Percentiles rank a stretch among this genome's conserved stretches.
Evolutionary conservation across 2,797 vertebrate genomes (phyloP).

Genomic region (Hippoglossus hippoglossus): DNA sequence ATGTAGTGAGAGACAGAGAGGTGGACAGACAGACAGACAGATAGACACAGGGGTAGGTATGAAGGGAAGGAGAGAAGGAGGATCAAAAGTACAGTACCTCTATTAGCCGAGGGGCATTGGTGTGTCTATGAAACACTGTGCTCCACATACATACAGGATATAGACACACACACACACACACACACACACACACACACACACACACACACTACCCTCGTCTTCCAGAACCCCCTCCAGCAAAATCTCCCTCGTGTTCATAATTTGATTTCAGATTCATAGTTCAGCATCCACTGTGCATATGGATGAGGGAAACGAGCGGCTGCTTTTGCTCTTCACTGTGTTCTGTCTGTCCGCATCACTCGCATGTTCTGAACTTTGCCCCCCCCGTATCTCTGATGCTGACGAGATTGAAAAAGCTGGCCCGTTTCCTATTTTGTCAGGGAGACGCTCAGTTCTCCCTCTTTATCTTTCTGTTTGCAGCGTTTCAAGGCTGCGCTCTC

Average conservation of each 20-base stretch:
- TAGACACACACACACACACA: conserved; percentile 5
- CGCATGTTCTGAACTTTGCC: conserved; percentile 36
- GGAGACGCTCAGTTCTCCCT: conserved; percentile 42
- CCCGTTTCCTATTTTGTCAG: conserved; percentile 52
- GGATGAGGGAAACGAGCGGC: conserved; percentile 41
- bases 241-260: conserved; percentile 71
- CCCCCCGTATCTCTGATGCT: conserved; percentile 30
- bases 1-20: conserved; percentile 29
- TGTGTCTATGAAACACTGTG: conserved; percentile 41
- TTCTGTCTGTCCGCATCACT: conserved; percentile 41
- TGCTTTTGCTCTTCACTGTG: conserved; percentile 16
- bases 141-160: conserved; percentile 24
- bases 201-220: conserved; percentile 30
- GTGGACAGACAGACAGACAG: conserved; percentile 18
- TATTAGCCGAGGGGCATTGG: conserved; percentile 61
- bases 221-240: conserved; percentile 58
- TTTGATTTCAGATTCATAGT: conserved; percentile 73
- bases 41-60: conserved; percentile 24
- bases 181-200: conserved; percentile 24
- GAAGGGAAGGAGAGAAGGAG: conserved; percentile 28
- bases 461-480: conserved; percentile 65
- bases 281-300: conserved; percentile 61
- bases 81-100: conserved; percentile 54
- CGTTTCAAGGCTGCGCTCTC: conserved; percentile 41
- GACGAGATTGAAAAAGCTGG: conserved; percentile 60